These are phyloP conservation scores for Acanthornis magna DNA, from an alignment of 2,797 vertebrate species.

Conservation along the genomic window DNA sequence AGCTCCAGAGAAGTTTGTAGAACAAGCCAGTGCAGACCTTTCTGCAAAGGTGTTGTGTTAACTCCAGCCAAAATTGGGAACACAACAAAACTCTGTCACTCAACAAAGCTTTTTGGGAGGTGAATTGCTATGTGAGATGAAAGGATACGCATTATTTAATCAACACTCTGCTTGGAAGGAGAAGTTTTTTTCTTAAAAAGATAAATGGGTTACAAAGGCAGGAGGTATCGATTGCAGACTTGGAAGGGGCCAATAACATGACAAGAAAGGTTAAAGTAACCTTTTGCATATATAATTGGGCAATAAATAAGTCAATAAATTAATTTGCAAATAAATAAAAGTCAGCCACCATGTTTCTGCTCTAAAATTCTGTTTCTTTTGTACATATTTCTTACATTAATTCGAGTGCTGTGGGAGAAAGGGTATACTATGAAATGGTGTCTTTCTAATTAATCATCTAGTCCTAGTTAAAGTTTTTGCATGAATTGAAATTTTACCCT, in stretches of 20 bases:
- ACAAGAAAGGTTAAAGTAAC: constrained; percentile 54
- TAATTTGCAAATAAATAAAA: background rate
- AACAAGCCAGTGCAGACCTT: background rate
- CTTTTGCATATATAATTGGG: constrained; percentile 31
- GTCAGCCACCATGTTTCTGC: background rate
- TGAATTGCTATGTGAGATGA: constrained; percentile 7
- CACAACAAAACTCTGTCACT: background rate
- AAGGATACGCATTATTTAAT: constrained; percentile 53
- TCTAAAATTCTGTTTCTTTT: background rate
- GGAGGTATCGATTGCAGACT: constrained; percentile 28
- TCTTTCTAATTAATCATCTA: background rate
- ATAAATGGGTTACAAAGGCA: constrained; percentile 59
- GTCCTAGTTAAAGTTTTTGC: constrained; percentile 7
- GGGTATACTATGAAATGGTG: background rate
- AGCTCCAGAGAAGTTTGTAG: background rate
- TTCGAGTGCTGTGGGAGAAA: background rate
- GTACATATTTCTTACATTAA: background rate
- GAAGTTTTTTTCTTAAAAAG: constrained; percentile 11
- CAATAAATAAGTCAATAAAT: background rate
- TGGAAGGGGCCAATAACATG: background rate
- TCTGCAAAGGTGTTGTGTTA: background rate
- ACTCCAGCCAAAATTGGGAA: background rate
- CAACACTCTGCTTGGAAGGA: constrained; percentile 26
- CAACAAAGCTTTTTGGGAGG: background rate
- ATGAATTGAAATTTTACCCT: background rate